phyloP scores from a whole-genome alignment of 92 coral and sea anemone genomes.

The Epizoanthus rinbou region DNA sequence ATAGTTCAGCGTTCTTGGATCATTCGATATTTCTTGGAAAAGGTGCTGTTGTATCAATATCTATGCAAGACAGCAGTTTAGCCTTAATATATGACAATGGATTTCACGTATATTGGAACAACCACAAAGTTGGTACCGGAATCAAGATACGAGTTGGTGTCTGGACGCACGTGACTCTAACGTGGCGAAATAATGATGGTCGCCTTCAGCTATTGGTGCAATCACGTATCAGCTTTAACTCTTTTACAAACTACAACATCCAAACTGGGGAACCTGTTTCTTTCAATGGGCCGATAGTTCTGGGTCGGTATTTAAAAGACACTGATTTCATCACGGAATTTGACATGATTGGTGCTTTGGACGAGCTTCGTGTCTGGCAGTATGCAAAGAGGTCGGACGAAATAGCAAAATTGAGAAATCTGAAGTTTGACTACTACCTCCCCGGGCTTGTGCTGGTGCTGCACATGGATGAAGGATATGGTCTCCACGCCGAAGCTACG shows the following conservation, averaged over 20 bases:
- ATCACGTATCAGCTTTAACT: neutral
- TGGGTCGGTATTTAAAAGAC: constrained; percentile 48
- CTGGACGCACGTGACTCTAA: constrained; percentile 60
- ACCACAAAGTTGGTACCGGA: constrained; percentile 41
- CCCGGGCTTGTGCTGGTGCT: constrained; percentile 53
- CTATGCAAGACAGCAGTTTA: constrained; percentile 33
- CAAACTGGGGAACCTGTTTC: constrained; percentile 51
- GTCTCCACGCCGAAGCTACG: constrained; percentile 49
- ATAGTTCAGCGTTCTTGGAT: neutral
- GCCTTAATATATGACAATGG: constrained; percentile 45
- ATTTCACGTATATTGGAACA: constrained; percentile 44
- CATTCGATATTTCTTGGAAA: neutral
- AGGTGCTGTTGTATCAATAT: constrained; percentile 33
- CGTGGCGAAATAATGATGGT: constrained; percentile 75
- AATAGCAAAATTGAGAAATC: constrained; percentile 28
- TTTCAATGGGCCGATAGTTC: constrained; percentile 42
- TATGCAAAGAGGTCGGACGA: constrained; percentile 54
- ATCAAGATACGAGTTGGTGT: constrained; percentile 37
- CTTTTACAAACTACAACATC: constrained; percentile 51
- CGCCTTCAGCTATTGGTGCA: constrained; percentile 50
- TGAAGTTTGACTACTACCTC: constrained; percentile 48
- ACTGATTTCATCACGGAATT: constrained; percentile 9
- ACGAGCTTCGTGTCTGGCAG: constrained; percentile 72
- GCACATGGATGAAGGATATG: constrained; percentile 68
- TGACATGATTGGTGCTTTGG: constrained; percentile 49